These are phyloP conservation scores for Allophyes oxyacanthae DNA, from an alignment of 2,888 invertebrate genomes.

Conservation along the genomic window DNA sequence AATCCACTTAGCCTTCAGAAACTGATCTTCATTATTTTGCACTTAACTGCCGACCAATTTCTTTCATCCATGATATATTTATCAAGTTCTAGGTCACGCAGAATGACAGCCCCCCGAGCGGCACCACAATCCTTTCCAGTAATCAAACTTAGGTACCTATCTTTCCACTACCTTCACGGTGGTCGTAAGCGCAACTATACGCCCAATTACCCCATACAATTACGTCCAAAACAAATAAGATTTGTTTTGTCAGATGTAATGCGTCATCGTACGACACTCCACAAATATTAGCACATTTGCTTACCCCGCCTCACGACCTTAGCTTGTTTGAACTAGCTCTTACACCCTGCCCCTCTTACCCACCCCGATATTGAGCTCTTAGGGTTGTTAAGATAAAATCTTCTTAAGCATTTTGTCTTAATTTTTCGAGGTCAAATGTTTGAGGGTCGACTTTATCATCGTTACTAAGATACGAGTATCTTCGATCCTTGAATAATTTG, in stretches of 20 bases:
- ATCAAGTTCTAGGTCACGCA: background rate
- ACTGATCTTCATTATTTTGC: no score
- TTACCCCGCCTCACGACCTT: constrained; percentile 61
- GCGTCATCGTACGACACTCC: constrained; percentile 63
- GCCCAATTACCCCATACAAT: constrained; percentile 54
- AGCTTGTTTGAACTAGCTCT: constrained; percentile 68
- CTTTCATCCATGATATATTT: no score
- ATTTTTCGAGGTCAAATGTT: constrained; percentile 44
- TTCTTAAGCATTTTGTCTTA: constrained; percentile 42
- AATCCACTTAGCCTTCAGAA: no score
- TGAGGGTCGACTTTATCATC: constrained; percentile 2
- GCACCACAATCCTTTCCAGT: constrained; percentile 7
- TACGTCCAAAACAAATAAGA: constrained; percentile 52
- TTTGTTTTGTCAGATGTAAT: constrained; percentile 58
- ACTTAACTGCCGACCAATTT: no score
- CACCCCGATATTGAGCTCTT: constrained; percentile 50
- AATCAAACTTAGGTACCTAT: constrained; percentile 7
- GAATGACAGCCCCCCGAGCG: no score
- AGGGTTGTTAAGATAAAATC: constrained; percentile 51
- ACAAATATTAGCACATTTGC: constrained; percentile 70
- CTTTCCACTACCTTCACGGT: background rate
- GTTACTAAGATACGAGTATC: constrained; percentile 14
- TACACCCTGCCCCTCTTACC: constrained; percentile 51
- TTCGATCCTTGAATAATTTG: background rate
- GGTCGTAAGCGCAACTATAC: constrained; percentile 10